Conservation (phyloP, 2,113 vertebrate species). For the Oreocharis arfaki region DNA sequence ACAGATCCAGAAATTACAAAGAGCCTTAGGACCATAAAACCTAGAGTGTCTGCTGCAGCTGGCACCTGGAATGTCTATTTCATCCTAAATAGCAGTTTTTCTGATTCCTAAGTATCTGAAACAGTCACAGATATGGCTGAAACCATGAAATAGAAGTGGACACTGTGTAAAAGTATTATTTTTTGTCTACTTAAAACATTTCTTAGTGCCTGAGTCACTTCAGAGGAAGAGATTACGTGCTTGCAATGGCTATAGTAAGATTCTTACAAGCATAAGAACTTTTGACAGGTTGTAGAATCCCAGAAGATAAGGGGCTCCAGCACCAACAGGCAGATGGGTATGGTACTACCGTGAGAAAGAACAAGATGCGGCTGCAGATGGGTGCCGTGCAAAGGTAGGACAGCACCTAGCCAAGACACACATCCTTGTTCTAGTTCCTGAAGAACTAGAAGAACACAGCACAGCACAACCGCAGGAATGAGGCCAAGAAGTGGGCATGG, state of each 20-base stretch:
- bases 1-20: slow-evolving; percentile 1
- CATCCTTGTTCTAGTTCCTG: background rate
- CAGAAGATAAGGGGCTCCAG: background rate
- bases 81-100: background rate
- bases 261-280: background rate
- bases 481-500: background rate
- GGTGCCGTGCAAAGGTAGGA: background rate
- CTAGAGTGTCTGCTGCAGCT: background rate
- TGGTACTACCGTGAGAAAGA: background rate
- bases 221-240: background rate
- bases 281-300: background rate
- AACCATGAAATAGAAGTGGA: background rate
- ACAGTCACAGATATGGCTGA: background rate
- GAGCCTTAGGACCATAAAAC: background rate
- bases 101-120: background rate
- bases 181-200: background rate
- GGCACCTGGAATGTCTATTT: background rate
- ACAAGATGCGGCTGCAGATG: background rate
- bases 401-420: background rate
- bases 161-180: background rate
- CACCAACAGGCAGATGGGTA: background rate
- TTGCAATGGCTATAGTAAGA: background rate
- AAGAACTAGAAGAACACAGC: background rate
- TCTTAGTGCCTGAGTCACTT: background rate
- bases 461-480: background rate